A percentile compares a stretch with the other conserved stretches of the same genome.
phyloP scores from a whole-genome alignment of 2,113 vertebrate species.

The Labeo rohita region DNA sequence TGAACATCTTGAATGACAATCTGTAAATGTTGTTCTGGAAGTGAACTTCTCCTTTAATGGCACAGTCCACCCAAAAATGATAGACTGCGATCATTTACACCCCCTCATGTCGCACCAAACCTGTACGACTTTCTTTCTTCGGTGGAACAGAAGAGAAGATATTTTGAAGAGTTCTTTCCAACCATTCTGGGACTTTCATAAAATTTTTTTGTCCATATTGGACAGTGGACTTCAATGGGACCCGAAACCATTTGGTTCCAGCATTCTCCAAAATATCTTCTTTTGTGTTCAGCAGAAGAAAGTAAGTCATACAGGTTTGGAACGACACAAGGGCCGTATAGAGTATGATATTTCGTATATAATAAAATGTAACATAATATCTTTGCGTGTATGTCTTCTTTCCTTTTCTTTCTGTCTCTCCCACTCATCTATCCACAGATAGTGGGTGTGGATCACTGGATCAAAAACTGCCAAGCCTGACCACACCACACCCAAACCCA shows the following conservation, averaged over 20 bases:
- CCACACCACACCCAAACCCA: slow-evolving; percentile 7
- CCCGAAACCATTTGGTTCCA: not conserved
- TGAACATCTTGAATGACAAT: too few relatives aligned
- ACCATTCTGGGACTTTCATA: not conserved
- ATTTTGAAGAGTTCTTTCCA: not conserved
- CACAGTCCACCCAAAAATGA: not conserved
- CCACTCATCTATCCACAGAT: slow-evolving; percentile 33
- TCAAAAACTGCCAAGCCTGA: slow-evolving; percentile 3
- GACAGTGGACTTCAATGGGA: not conserved
- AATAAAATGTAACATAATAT: not conserved
- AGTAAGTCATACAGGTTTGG: not conserved
- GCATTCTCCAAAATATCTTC: not conserved
- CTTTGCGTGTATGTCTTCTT: not conserved
- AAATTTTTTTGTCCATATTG: not conserved
- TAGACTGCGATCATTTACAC: not conserved
- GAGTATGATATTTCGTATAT: not conserved
- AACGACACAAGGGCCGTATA: not conserved
- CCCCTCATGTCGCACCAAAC: not conserved
- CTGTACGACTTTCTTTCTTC: not conserved
- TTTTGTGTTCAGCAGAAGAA: not conserved
- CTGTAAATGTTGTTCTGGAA: too few relatives aligned
- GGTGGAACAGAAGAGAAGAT: not conserved
- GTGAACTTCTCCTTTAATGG: too few relatives aligned
- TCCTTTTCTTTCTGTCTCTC: slow-evolving; percentile 12
- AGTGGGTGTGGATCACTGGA: slow-evolving; percentile 17